Evolutionary conservation across 2,113 vertebrate species (phyloP).

Genomic region (Melanostigma gelatinosum): DNA sequence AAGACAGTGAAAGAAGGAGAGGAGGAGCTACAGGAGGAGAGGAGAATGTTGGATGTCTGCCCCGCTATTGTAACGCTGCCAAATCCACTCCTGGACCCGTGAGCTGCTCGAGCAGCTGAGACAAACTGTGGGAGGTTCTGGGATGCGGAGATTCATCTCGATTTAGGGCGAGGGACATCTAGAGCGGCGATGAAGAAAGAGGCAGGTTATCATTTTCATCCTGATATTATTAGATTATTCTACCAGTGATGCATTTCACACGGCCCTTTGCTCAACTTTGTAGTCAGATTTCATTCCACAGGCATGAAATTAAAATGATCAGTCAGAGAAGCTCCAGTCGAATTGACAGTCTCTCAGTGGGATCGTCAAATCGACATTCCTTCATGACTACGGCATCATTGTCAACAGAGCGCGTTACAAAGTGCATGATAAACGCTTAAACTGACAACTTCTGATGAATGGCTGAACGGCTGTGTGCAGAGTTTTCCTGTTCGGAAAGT

Average conservation of each 20-base stretch:
- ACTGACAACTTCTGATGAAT: conserved; percentile 35
- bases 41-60: conserved; percentile 57
- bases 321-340: conserved; percentile 2
- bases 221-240: conserved; percentile 31
- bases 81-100: conserved; percentile 53
- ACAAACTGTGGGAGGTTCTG: conserved; percentile 57
- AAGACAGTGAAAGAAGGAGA: conserved; percentile 28
- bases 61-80: conserved; percentile 56
- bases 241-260: conserved; percentile 3
- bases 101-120: conserved; percentile 51
- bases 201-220: conserved; percentile 46
- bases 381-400: conserved; percentile 19
- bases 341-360: not conserved
- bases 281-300: conserved; percentile 3
- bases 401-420: not conserved
- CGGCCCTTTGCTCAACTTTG: conserved; percentile 1
- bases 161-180: conserved; percentile 36
- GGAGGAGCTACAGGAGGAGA: conserved; percentile 29
- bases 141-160: conserved; percentile 41
- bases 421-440: conserved; percentile 8
- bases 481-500: conserved; percentile 8
- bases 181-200: conserved; percentile 44
- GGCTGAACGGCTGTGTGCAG: not conserved
- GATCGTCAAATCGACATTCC: conserved; percentile 25
- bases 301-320: conserved; percentile 34